Evolutionary conservation across 2,888 invertebrate species (phyloP), one percentile per base, ranked within the genome.

Genomic region (Pseudococcus jackbeardsleyi): DNA sequence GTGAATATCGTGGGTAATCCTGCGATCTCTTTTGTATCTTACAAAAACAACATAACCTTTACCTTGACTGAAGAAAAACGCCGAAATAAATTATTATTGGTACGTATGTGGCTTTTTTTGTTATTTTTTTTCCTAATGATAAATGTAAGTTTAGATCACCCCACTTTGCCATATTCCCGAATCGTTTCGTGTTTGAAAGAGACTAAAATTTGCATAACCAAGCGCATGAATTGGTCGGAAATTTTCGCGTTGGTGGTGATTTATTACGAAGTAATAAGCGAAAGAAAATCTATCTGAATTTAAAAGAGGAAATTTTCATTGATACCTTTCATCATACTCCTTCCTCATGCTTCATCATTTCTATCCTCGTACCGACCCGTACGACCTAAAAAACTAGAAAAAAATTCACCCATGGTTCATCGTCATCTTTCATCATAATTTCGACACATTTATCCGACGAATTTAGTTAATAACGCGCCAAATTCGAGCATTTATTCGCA

Each of bases 31-130:
- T 46, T 82, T 82, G 79, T 46, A 82, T 19, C 42, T n/a, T 42
- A 19, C 46, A 82, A 82, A 82, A 82, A 82, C 79, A 82, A 82
- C 79, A 82, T 82, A 46, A 82, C 79, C 79, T 82, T 82, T 82
- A 82, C 79, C 79, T 82, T 82, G 79, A 82, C 46, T 46, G 19
- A 46, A 46, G 79, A 82, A 82, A 42, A 19, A 82, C 79, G 64
- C 46, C 79, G 79, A 46, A 82, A 82, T 82, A 82, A 82, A 82
- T 82, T 82, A 82, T 82, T 82, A 82, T 82, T 2, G 26, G n/a
- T 59, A 64, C 64, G 8, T 64, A 42, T 1, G 3, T 42, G 42
- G 42, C 42, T 42, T 42, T 42, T 39, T 42, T 42, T 42, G 42
- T 9, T 42, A 9, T 6, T 11, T 22, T 64, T 64, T 64, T 64